These are phyloP conservation scores for Venturia canescens DNA, from an alignment of 1,140 invertebrate genomes.

Conservation along the genomic window DNA sequence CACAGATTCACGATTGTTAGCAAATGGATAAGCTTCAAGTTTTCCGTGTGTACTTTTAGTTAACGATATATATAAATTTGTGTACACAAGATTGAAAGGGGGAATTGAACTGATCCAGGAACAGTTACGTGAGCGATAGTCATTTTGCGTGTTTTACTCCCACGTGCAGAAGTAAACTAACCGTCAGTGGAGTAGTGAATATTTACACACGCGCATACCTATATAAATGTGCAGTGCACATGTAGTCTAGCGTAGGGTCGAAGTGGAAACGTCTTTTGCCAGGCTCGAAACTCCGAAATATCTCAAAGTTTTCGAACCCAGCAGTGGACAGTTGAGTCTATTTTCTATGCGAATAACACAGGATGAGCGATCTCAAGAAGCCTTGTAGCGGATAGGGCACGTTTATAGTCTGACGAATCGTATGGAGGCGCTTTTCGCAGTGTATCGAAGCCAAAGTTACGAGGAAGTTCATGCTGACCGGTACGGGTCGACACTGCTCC, in stretches of 20 bases:
- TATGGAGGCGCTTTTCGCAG: neutral
- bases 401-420: conserved; percentile 25
- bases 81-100: no score
- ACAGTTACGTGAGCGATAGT: neutral
- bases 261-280: conserved; percentile 10
- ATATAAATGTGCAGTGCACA: neutral
- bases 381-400: conserved; percentile 17
- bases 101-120: no score
- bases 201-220: neutral
- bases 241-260: neutral
- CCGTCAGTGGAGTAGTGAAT: neutral
- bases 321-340: neutral
- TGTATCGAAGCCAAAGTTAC: neutral
- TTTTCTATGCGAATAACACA: neutral
- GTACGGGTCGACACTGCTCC: neutral
- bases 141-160: neutral
- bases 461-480: neutral
- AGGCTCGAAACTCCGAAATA: neutral
- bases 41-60: no score
- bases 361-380: conserved; percentile 8
- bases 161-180: neutral
- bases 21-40: no score
- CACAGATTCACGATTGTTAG: no score
- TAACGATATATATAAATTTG: no score
- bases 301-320: conserved; percentile 5